phyloP scores from a whole-genome alignment of 2,797 vertebrate genomes.

The Natrix natrix region DNA sequence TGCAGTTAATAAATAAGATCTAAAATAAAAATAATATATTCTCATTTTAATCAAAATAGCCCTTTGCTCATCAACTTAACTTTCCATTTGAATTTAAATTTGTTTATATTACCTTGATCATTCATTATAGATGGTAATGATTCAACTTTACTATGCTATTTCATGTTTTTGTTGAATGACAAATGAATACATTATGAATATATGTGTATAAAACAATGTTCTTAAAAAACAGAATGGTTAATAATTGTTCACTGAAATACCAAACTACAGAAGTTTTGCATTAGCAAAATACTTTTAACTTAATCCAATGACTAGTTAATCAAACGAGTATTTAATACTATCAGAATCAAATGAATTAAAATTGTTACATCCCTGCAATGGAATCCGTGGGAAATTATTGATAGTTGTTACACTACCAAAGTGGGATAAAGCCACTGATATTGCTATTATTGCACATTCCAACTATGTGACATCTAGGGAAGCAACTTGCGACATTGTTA shows the following conservation, averaged over 20 bases:
- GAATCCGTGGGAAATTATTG: not conserved
- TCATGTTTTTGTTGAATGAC: not conserved
- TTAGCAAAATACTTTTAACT: not conserved
- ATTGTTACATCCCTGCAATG: not conserved
- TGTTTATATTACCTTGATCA: not conserved
- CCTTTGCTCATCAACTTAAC: not conserved
- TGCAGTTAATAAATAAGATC: not conserved
- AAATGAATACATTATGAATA: not conserved
- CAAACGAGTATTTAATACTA: not conserved
- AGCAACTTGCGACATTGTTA: not conserved
- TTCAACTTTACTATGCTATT: not conserved
- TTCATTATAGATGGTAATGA: not conserved
- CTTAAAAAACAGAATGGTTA: too few species aligned
- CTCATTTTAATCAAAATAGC: not conserved
- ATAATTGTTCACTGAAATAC: not conserved
- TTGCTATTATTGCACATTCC: not conserved
- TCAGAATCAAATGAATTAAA: not conserved
- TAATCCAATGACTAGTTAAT: not conserved
- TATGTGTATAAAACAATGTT: not conserved
- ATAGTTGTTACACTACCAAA: not conserved
- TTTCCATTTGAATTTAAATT: not conserved
- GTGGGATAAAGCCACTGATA: not conserved
- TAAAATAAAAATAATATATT: not conserved
- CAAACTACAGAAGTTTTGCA: not conserved
- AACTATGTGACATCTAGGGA: not conserved